These are phyloP conservation scores for Odocoileus virginianus DNA, from an alignment of 2,113 vertebrate species.

Conservation along the genomic window DNA sequence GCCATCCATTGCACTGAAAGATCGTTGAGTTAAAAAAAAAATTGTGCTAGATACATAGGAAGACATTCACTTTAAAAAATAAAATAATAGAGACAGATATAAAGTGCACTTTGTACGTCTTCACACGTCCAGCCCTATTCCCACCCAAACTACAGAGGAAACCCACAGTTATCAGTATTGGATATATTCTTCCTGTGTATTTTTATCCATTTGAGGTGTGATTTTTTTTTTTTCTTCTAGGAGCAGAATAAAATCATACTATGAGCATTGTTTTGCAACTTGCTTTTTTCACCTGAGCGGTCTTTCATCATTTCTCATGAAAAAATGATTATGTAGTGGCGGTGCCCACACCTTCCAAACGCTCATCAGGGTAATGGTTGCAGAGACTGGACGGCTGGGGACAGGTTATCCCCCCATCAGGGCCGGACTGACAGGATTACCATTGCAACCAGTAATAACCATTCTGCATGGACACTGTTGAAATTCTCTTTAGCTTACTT, in stretches of 20 bases:
- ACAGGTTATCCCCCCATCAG: accelerated
- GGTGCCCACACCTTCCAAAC: accelerated
- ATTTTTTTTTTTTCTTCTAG: neutral
- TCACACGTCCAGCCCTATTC: accelerated
- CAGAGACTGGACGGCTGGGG: neutral
- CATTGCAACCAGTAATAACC: accelerated
- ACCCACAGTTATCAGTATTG: accelerated
- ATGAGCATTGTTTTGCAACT: accelerated
- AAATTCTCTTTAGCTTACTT: neutral
- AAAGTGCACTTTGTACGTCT: neutral
- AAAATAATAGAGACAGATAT: neutral
- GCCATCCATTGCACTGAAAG: neutral
- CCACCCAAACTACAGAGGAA: neutral
- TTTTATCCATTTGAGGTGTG: accelerated
- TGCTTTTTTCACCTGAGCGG: neutral
- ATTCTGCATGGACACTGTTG: accelerated
- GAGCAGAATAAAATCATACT: accelerated
- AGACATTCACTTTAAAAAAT: neutral
- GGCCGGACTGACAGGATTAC: neutral
- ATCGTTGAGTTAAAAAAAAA: neutral
- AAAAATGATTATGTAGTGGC: accelerated
- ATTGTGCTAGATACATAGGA: neutral
- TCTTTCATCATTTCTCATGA: neutral
- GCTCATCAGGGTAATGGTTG: accelerated
- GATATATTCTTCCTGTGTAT: neutral